Evolutionary conservation across 2,113 vertebrate genomes (phyloP), one percentile per base, ranked within the genome.

Genomic region (Chiloscyllium plagiosum): DNA sequence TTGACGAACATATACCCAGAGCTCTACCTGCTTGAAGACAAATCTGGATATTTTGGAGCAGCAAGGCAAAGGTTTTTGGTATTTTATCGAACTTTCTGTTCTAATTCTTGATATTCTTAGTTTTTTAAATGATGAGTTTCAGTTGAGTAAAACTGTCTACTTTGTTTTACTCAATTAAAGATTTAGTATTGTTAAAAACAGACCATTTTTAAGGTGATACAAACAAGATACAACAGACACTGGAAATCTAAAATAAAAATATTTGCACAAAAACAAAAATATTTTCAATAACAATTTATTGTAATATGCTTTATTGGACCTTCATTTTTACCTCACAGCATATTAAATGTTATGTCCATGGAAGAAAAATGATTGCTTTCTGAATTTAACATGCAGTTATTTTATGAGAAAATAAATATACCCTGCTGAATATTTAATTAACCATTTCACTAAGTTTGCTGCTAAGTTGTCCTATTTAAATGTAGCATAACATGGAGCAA

Each of bases 1-100:
- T 76, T 99, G 96, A 97, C 98, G 70, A 97, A 98, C 52, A 96
- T 99, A 96, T 98, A 98, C 96, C 98, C 98, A 47, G 98, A 98
- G 69, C 97, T 98, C 95, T 98, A 98, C 90, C 96, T 98, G 0
- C 95, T 97, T 1, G 97, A 97, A 96, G 97, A 96, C 96, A 97
- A 96, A 90, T 96, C 97, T 87, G 97, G 97, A 65, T 97, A 98
- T 96, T 98, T 98, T 96, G 99, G 98, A 96, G 98, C 98, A 98
- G 98, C 98, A 97, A 96, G 96, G 47, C 52, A 22, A 78, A 93
- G 96, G 78, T 96, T 87, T 86, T 95, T 95, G 94, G 94, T 95
- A 95, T 95, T 95, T 66, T 95, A 95, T 52, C 68, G 29, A 76
- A 95, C 68, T 50, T 95, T 95, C 37, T 72, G 19, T 76, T 61